Evolutionary conservation across 2,888 invertebrate genomes (phyloP), one percentile per base, ranked within the genome.

Genomic region (Drosophila hawaiiensis): DNA sequence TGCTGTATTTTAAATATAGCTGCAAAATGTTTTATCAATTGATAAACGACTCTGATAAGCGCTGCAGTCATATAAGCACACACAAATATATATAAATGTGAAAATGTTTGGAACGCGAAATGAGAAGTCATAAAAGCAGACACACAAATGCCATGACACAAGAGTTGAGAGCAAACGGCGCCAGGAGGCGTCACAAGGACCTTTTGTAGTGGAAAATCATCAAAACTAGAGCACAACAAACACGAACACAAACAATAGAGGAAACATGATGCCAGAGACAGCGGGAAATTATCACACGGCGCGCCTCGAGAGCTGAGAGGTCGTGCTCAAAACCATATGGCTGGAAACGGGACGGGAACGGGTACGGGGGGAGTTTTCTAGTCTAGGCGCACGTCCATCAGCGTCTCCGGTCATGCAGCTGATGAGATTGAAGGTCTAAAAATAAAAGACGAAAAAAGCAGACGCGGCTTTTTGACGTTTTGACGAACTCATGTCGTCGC

Each of bases 161-260:
- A 56, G 47, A 28, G 69, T 62, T 69, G 47, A 68, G 70, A 43
- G 70, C 79, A 81, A 89, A 79, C 72, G 88, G 88, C 86, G 88
- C 89, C 88, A 83, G 77, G 72, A 83, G 89, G 84, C 88, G 84
- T 73, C 66, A 68, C 76, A 83, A 84, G 84, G 83, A 89, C 79
- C 69, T 60, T 76, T 72, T 72, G 58, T 75, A 84, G 90, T 84
- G 88, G 84, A 89, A 88, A 88, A 75, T 84, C 88, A 85, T 90
- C 88, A 81, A 88, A 88, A 90, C 76, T 86, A 81, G 79, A 84
- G 70, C 88, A 89, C 75, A 84, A 78, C 66, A 79, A 71, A 59
- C 52, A 54, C 60, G 55, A 50, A 63, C 58, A 54, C 60, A 58
- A 50, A 63, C 55, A 54, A 39, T 50, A 39, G n/a, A 19, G 68